Percentiles rank a stretch among this genome's conserved stretches.
Evolutionary conservation across 2,113 vertebrate genomes (phyloP).

Genomic region (Hemiscyllium ocellatum): DNA sequence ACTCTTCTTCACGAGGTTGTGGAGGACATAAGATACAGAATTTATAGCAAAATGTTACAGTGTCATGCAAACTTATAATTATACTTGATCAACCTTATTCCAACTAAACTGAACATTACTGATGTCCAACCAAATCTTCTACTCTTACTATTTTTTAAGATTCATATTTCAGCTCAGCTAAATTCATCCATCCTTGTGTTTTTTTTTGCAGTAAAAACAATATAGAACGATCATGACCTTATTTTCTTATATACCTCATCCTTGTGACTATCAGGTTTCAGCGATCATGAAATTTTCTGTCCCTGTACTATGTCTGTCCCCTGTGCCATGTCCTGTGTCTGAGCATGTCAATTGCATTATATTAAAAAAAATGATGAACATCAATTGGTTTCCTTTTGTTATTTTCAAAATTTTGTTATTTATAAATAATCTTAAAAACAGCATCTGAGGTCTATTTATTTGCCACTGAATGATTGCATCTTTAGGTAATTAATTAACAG

Average conservation of each 20-base stretch:
- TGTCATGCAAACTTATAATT: neutral
- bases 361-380: neutral
- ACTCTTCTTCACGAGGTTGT: too few relatives aligned
- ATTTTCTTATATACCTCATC: neutral
- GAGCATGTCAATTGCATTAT: neutral
- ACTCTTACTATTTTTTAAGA: neutral
- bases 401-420: neutral
- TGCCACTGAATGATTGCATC: neutral
- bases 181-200: neutral
- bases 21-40: too few relatives aligned
- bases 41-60: too few relatives aligned
- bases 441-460: neutral
- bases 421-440: neutral
- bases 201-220: neutral
- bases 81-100: neutral
- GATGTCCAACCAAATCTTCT: neutral
- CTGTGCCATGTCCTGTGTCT: neutral
- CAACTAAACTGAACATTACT: slow-evolving; percentile 10
- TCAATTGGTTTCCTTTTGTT: neutral
- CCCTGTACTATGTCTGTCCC: neutral
- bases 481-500: neutral
- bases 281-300: neutral
- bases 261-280: neutral
- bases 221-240: neutral
- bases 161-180: neutral